A percentile compares a stretch with the other conserved stretches of the same genome.
Conservation (phyloP, 2,888 invertebrate genomes). For the Pollenia griseotomentosa region DNA sequence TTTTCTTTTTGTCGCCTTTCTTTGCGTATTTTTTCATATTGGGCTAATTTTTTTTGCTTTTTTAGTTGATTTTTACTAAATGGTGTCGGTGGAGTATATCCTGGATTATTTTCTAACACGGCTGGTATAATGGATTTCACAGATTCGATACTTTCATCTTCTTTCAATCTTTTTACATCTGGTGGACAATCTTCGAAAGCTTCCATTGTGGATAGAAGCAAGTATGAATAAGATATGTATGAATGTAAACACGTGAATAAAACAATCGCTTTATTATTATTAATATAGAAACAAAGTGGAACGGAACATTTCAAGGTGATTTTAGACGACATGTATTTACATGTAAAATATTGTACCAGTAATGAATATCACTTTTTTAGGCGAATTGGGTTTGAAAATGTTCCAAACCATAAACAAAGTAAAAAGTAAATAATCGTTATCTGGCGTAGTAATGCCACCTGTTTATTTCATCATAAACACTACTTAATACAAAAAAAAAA, state of each 20-base stretch:
- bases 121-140: slow-evolving; percentile 5
- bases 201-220: slow-evolving; percentile 55
- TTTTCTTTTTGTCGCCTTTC: slow-evolving; percentile 86
- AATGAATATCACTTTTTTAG: too few species aligned
- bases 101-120: slow-evolving; percentile 70
- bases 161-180: slow-evolving; percentile 60
- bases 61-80: slow-evolving; percentile 86
- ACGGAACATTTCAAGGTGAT: background rate
- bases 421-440: too few species aligned
- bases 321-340: too few species aligned
- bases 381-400: too few species aligned
- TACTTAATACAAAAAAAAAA: too few species aligned
- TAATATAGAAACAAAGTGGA: slow-evolving; percentile 7
- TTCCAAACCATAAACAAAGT: too few species aligned
- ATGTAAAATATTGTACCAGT: too few species aligned
- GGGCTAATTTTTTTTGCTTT: slow-evolving; percentile 88
- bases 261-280: slow-evolving; percentile 62
- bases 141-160: background rate
- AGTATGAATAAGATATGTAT: slow-evolving; percentile 60
- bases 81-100: slow-evolving; percentile 76
- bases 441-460: too few species aligned
- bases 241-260: slow-evolving; percentile 72
- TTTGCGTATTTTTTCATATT: slow-evolving; percentile 89
- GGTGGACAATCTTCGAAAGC: slow-evolving; percentile 20
- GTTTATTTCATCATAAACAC: too few species aligned